Percentiles rank a stretch among this genome's conserved stretches.
Conservation (phyloP, 2,113 vertebrate species). For the Gallinago jamesoni region DNA sequence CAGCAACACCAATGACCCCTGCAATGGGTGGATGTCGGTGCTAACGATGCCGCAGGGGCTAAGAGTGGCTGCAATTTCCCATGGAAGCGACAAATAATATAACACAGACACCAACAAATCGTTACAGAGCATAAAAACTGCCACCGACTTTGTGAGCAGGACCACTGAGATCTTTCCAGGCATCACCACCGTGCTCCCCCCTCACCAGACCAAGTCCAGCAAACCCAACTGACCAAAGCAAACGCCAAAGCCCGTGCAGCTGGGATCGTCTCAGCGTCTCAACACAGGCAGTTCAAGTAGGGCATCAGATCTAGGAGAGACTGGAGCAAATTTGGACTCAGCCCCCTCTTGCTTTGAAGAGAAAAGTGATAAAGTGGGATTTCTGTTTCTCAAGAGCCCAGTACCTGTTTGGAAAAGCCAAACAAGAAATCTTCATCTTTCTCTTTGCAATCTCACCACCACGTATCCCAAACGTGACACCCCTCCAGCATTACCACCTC, state of each 20-base stretch:
- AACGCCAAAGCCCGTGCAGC: not conserved
- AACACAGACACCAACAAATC: not conserved
- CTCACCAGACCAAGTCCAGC: not conserved
- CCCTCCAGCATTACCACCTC: not conserved
- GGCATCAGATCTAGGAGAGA: not conserved
- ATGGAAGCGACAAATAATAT: not conserved
- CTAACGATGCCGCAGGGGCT: not conserved
- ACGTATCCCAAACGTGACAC: rapidly evolving
- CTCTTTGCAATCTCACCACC: not conserved
- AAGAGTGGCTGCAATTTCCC: not conserved
- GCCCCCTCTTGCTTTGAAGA: not conserved
- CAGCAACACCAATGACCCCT: not conserved
- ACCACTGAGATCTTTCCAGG: not conserved
- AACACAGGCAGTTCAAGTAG: too few relatives aligned
- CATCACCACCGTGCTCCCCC: rapidly evolving
- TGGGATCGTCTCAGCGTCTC: not conserved
- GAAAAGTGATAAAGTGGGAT: not conserved
- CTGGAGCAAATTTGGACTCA: not conserved
- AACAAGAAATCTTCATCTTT: not conserved
- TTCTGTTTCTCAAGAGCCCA: not conserved
- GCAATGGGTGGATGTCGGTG: rapidly evolving
- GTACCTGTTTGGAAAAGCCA: not conserved
- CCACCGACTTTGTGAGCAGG: not conserved
- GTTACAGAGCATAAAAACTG: rapidly evolving
- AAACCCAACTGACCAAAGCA: not conserved